A percentile compares a stretch with the other conserved stretches of the same genome.
Conservation (phyloP, 92 coral and sea anemone species). For the Epizoanthus stellaris region DNA sequence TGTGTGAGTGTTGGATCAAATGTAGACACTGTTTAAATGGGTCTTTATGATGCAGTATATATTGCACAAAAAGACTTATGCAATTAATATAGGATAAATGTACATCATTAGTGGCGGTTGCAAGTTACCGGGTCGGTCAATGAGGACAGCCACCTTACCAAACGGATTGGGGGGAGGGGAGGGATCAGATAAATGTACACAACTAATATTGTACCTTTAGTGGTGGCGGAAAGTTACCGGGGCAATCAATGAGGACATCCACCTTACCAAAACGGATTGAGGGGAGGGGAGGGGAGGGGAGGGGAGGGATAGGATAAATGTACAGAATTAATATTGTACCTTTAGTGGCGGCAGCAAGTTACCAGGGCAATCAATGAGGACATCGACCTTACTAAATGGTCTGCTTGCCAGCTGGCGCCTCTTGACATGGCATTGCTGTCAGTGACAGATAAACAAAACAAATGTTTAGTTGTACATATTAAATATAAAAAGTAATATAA, state of each 20-base stretch:
- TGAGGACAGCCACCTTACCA: constrained; percentile 55
- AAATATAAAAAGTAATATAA: background rate
- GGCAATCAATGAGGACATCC: constrained; percentile 33
- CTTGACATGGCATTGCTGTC: constrained; percentile 70
- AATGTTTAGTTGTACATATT: background rate
- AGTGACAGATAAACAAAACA: background rate
- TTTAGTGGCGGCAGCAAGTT: constrained; percentile 1
- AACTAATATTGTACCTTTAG: constrained; percentile 8
- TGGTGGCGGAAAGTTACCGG: background rate
- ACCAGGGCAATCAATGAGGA: constrained; percentile 45
- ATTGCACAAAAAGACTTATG: no score
- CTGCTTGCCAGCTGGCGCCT: constrained; percentile 79
- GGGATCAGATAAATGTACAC: no score
- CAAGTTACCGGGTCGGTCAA: constrained; percentile 22
- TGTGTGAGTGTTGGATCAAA: no score
- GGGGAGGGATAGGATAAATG: no score
- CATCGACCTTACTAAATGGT: constrained; percentile 65
- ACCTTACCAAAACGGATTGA: no score
- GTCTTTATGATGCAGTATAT: no score
- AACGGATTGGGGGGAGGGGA: constrained; percentile 35
- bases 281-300: no score
- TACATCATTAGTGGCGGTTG: constrained; percentile 5
- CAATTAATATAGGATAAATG: no score
- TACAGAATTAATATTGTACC: background rate
- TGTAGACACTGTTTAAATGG: no score